These are phyloP conservation scores for Isichthys henryi DNA, from an alignment of 2,113 vertebrate genomes.

Conservation along the genomic window DNA sequence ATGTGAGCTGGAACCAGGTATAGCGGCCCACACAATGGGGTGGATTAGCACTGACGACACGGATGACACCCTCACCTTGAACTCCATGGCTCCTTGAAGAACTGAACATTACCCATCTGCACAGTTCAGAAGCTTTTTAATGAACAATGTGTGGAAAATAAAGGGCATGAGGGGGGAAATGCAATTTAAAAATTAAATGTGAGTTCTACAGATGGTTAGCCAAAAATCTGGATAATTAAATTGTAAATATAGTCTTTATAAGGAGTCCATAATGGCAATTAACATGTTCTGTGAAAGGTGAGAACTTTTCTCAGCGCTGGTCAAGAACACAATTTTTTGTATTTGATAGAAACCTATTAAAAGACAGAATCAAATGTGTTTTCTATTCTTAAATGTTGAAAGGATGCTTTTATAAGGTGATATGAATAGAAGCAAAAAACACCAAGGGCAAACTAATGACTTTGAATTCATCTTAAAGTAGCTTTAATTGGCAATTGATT, in stretches of 20 bases:
- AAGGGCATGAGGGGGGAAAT: slow-evolving; percentile 62
- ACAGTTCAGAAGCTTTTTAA: slow-evolving; percentile 72
- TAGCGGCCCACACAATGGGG: slow-evolving; percentile 47
- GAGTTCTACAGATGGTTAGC: slow-evolving; percentile 66
- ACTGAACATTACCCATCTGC: slow-evolving; percentile 70
- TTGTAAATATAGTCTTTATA: slow-evolving; percentile 68
- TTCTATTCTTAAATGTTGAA: slow-evolving; percentile 60
- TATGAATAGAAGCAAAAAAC: slow-evolving; percentile 62
- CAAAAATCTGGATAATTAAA: slow-evolving; percentile 70
- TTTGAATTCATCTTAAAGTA: slow-evolving; percentile 54
- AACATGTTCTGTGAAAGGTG: slow-evolving; percentile 66
- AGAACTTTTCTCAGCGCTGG: slow-evolving; percentile 64
- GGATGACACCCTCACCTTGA: slow-evolving; percentile 68
- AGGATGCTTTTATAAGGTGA: slow-evolving; percentile 65
- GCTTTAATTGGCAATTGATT: slow-evolving; percentile 59
- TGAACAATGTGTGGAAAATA: slow-evolving; percentile 65
- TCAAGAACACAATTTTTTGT: slow-evolving; percentile 51
- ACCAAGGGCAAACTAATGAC: slow-evolving; percentile 62
- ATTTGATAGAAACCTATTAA: slow-evolving; percentile 61
- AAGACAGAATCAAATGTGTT: slow-evolving; percentile 62
- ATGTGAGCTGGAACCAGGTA: not conserved
- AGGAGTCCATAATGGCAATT: slow-evolving; percentile 60
- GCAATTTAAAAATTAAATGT: slow-evolving; percentile 65
- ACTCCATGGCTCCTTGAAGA: slow-evolving; percentile 61
- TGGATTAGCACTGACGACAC: slow-evolving; percentile 52